Conservation (phyloP, 1,140 invertebrate species). For the Ylistrum balloti region DNA sequence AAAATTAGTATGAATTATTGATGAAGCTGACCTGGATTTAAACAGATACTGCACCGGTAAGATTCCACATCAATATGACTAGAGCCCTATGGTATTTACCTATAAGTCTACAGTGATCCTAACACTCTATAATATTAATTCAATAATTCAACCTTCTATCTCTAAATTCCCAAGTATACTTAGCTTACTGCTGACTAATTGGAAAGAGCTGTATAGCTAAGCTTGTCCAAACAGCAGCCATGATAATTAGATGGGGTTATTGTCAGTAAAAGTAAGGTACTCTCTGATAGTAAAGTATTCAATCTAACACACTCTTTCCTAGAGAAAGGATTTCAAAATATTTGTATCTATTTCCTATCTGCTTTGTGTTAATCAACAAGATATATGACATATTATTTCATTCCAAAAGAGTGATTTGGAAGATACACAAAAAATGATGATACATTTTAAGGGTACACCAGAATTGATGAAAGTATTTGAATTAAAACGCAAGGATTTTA, state of each 20-base stretch:
- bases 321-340: not conserved
- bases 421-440: too few relatives aligned
- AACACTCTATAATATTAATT: slow-evolving; percentile 13
- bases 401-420: too few relatives aligned
- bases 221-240: not conserved
- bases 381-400: not conserved
- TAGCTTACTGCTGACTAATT: not conserved
- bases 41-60: not conserved
- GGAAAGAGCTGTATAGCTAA: not conserved
- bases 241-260: slow-evolving; percentile 35
- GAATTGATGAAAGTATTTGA: too few relatives aligned
- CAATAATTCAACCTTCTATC: not conserved
- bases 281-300: not conserved
- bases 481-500: too few relatives aligned
- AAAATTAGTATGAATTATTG: too few relatives aligned
- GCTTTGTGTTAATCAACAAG: not conserved
- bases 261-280: too few relatives aligned
- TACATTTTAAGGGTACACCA: too few relatives aligned
- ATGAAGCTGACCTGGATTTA: not conserved
- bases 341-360: not conserved
- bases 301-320: not conserved
- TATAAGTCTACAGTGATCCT: not conserved
- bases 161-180: not conserved
- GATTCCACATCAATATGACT: not conserved
- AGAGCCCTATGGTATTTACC: not conserved